Conservation (phyloP, 2,113 vertebrate genomes). For the Melanocharis versteri region DNA sequence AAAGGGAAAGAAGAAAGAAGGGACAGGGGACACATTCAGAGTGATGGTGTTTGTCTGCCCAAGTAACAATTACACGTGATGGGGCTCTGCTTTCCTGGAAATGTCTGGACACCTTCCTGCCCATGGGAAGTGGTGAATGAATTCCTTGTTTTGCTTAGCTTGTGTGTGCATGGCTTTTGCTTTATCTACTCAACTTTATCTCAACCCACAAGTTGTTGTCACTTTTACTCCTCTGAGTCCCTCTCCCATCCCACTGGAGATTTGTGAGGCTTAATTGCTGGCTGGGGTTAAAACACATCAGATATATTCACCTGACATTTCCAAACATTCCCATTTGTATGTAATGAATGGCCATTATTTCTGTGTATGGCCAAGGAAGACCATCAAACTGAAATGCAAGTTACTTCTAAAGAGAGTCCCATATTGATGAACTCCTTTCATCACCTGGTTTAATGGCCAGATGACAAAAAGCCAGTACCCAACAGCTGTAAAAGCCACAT, state of each 20-base stretch:
- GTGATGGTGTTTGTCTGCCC: not conserved
- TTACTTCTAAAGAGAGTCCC: not conserved
- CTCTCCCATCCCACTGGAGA: not conserved
- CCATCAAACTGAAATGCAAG: not conserved
- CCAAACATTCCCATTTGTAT: not conserved
- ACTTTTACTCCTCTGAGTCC: not conserved
- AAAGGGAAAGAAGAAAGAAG: not conserved
- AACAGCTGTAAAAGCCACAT: not conserved
- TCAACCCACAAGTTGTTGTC: not conserved
- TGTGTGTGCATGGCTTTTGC: rapidly evolving
- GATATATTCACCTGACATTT: not conserved
- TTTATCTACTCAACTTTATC: not conserved
- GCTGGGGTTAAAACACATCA: not conserved
- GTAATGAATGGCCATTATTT: not conserved
- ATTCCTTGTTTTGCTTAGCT: not conserved
- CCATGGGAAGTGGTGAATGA: not conserved
- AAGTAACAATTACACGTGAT: rapidly evolving
- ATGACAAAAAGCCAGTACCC: not conserved
- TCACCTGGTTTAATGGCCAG: not conserved
- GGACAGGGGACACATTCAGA: not conserved
- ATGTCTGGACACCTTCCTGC: not conserved
- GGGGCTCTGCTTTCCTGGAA: not conserved
- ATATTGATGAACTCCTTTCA: not conserved
- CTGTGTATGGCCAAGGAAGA: not conserved
- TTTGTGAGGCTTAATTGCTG: not conserved